A percentile compares a stretch with the other conserved stretches of the same genome.
Evolutionary conservation across 2,113 vertebrate species (phyloP).

Genomic region (Phaethornis superciliosus): DNA sequence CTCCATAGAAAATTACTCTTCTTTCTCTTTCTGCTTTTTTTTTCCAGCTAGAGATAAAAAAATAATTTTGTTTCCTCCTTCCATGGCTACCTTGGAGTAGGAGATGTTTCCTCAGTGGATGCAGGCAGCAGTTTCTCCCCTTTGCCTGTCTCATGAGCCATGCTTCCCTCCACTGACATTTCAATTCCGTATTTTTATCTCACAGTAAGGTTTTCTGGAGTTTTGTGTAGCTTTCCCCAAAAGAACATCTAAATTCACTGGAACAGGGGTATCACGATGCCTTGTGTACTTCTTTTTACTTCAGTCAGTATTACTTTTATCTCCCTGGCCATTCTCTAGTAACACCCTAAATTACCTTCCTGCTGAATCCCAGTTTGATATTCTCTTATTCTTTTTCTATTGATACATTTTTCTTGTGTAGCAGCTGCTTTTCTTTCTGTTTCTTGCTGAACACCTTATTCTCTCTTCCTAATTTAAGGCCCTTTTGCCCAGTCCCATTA

Average conservation of each 20-base stretch:
- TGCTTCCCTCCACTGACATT: neutral
- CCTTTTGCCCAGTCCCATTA: neutral
- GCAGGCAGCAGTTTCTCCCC: neutral
- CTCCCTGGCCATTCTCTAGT: neutral
- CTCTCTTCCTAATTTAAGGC: slow-evolving; percentile 4
- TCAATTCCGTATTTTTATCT: neutral
- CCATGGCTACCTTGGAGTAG: neutral
- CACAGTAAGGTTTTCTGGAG: neutral
- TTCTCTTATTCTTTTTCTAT: neutral
- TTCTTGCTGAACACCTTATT: neutral
- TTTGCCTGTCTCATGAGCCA: neutral
- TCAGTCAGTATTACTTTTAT: neutral
- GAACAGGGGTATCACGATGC: neutral
- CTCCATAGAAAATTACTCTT: neutral
- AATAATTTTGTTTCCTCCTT: neutral
- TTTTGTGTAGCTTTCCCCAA: neutral
- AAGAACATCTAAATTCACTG: neutral
- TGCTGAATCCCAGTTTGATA: slow-evolving; percentile 2
- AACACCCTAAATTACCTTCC: slow-evolving; percentile 25
- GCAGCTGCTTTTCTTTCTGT: neutral
- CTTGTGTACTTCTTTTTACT: neutral
- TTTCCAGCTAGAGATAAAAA: neutral
- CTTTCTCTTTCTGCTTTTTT: neutral
- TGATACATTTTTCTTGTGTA: neutral
- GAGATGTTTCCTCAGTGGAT: neutral